Evolutionary conservation across 2,113 vertebrate species (phyloP).

Genomic region (Neopipo cinnamomea): DNA sequence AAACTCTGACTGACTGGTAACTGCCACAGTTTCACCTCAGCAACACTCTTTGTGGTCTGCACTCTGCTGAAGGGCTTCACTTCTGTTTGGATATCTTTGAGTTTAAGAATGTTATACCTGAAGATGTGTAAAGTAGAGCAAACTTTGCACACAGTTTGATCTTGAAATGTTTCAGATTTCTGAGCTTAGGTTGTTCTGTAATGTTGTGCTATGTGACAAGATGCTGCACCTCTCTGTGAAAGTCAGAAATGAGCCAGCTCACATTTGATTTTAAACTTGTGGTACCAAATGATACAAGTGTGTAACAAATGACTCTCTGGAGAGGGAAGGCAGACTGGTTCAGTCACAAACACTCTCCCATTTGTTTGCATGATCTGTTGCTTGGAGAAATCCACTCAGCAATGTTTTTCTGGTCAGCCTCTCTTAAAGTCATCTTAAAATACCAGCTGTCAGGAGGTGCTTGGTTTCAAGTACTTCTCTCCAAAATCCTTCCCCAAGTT

Average conservation of each 20-base stretch:
- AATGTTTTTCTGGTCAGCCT: neutral
- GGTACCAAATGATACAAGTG: neutral
- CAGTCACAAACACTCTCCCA: neutral
- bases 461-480: neutral
- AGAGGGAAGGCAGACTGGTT: neutral
- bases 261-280: neutral
- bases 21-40: neutral
- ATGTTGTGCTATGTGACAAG: neutral
- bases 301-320: accelerated
- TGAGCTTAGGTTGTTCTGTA: neutral
- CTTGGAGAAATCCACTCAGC: neutral
- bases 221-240: neutral
- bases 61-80: neutral
- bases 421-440: neutral
- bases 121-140: neutral
- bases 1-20: neutral
- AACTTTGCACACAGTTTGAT: neutral
- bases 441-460: neutral
- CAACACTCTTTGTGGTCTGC: neutral
- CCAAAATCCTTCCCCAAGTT: neutral
- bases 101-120: neutral
- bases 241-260: neutral
- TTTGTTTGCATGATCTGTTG: neutral
- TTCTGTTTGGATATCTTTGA: neutral
- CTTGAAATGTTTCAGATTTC: neutral